Conservation (phyloP, 2,113 vertebrate genomes). For the Irena cyanogastra region DNA sequence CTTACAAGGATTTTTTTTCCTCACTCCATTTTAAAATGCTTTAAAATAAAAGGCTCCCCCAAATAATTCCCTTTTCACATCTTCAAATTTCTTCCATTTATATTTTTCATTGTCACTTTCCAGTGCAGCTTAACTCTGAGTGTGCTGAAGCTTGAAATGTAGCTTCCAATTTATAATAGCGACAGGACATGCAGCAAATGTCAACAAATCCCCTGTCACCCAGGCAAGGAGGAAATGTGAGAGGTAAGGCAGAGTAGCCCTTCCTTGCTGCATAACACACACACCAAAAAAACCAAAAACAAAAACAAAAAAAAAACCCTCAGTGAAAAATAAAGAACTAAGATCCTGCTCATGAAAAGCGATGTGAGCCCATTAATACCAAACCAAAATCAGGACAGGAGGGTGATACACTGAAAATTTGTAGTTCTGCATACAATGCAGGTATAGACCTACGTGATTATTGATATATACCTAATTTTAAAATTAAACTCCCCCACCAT, state of each 20-base stretch:
- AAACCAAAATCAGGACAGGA: slow-evolving; percentile 11
- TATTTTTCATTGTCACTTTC: slow-evolving; percentile 56
- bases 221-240: slow-evolving; percentile 63
- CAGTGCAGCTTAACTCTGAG: slow-evolving; percentile 71
- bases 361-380: background rate
- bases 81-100: slow-evolving; percentile 51
- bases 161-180: slow-evolving; percentile 69
- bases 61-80: slow-evolving; percentile 18
- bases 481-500: background rate
- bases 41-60: background rate
- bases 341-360: background rate
- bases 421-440: background rate
- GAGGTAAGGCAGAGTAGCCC: slow-evolving; percentile 46
- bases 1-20: background rate
- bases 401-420: background rate
- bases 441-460: background rate
- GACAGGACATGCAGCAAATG: slow-evolving; percentile 72
- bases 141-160: slow-evolving; percentile 74
- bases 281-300: background rate
- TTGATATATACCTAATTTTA: background rate
- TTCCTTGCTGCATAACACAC: slow-evolving; percentile 3
- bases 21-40: background rate
- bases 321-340: background rate
- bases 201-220: slow-evolving; percentile 70
- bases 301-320: background rate